phyloP scores from a whole-genome alignment of 2,797 vertebrate genomes.

The Gymnodraco acuticeps region DNA sequence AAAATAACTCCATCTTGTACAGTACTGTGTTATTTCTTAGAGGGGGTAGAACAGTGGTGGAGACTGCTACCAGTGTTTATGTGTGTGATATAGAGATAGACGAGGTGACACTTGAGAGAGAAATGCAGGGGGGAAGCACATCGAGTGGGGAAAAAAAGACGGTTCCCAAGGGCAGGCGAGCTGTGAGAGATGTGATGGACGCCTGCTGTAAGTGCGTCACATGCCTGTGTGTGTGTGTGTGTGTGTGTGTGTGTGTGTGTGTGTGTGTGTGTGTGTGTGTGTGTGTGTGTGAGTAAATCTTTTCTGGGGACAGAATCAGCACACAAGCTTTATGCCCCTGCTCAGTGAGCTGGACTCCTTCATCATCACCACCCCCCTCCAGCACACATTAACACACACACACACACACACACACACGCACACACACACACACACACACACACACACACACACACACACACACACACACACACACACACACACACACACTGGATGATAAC shows the following conservation, averaged over 20 bases:
- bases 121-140: slow-evolving; percentile 47
- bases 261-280: slow-evolving; percentile 13
- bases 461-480: neutral
- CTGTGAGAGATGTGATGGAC: slow-evolving; percentile 69
- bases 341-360: slow-evolving; percentile 67
- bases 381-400: slow-evolving; percentile 33
- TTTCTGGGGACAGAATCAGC: slow-evolving; percentile 80
- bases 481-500: too few species aligned
- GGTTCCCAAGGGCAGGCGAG: slow-evolving; percentile 66
- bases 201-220: slow-evolving; percentile 60
- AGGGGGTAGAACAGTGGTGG: slow-evolving; percentile 17
- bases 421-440: neutral
- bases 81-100: neutral
- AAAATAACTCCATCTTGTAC: slow-evolving; percentile 36
- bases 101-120: slow-evolving; percentile 29
- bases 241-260: slow-evolving; percentile 23
- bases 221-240: slow-evolving; percentile 28
- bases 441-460: slow-evolving; percentile 7
- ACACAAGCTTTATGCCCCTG: slow-evolving; percentile 76
- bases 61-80: neutral
- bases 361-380: slow-evolving; percentile 58
- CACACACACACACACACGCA: neutral
- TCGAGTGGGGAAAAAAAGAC: slow-evolving; percentile 21
- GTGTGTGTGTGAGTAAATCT: slow-evolving; percentile 72
- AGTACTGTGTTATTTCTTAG: slow-evolving; percentile 43